Evolutionary conservation across 2,113 vertebrate species (phyloP), one percentile per base, ranked within the genome.

Genomic region (Chrysochloris asiatica): DNA sequence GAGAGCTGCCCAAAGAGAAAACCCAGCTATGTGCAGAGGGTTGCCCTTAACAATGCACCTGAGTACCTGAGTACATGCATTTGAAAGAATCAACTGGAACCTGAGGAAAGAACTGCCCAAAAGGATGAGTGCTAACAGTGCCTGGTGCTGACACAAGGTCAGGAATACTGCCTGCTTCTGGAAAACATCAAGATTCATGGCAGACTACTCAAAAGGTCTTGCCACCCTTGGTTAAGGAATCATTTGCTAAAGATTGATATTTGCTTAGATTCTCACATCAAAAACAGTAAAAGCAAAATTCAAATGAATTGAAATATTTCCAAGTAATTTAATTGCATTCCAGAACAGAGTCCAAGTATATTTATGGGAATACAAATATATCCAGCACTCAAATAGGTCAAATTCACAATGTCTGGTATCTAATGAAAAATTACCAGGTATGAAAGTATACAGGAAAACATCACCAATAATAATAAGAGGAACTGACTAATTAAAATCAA

Each of bases 271-370:
- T 9, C 43, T 43, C 1, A 77, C 41, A 5, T 10, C 54, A 79
- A 3, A 67, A 69, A 38, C n/a, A 33, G 48, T 30, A 71, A 71
- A 48, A 67, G n/a, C 16, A 47, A 78, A 82, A 67, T 1, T 21
- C 7, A 16, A 81, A 61, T 77, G 26, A n/a, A 38, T 54, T 24
- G 52, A 65, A 65, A 13, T 50, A 7, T 52, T 69, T 67, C 22
- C 72, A 82, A 80, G 9, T 73, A 72, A 73, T 33, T 71, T 75
- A 78, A 24, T 21, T 69, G 17, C 4, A 76, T 2, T 76, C 24
- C 7, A 83, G 59, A 56, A 76, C 12, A 86, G 80, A 89, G 45
- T 19, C 67, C n/a, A 87, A 73, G 48, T 30, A 83, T 45, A 93
- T 22, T 36, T 43, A 41, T 24, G 79, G 54, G 19, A 48, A 33